These are phyloP conservation scores for Volucella inanis DNA, from an alignment of 2,888 invertebrate genomes.

Conservation along the genomic window DNA sequence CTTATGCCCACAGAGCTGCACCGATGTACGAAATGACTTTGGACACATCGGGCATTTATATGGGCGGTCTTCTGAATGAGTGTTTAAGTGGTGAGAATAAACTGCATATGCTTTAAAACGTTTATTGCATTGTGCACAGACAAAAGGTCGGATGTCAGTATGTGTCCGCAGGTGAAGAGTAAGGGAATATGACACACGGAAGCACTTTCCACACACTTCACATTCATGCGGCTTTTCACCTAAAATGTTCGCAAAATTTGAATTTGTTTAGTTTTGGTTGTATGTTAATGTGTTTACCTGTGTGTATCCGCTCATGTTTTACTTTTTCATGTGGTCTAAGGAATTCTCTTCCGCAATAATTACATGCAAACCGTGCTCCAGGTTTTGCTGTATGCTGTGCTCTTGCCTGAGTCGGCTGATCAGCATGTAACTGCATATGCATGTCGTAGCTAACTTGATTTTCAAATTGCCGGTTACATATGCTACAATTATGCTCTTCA, in stretches of 20 bases:
- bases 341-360: slow-evolving; percentile 89
- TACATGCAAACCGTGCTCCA: slow-evolving; percentile 86
- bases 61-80: slow-evolving; percentile 89
- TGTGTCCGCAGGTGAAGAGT: slow-evolving; percentile 92
- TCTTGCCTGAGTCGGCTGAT: slow-evolving; percentile 66
- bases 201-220: slow-evolving; percentile 91
- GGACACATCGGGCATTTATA: slow-evolving; percentile 91
- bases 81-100: slow-evolving; percentile 90
- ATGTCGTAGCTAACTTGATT: slow-evolving; percentile 87
- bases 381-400: slow-evolving; percentile 53
- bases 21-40: slow-evolving; percentile 91
- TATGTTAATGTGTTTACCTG: slow-evolving; percentile 83
- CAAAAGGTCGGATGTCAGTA: slow-evolving; percentile 90
- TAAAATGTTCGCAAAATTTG: slow-evolving; percentile 74
- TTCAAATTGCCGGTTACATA: slow-evolving; percentile 89
- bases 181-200: slow-evolving; percentile 91
- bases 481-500: slow-evolving; percentile 85
- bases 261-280: not conserved
- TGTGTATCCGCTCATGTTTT: slow-evolving; percentile 92
- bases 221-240: slow-evolving; percentile 91
- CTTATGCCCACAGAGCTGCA: slow-evolving; percentile 91
- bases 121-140: slow-evolving; percentile 88
- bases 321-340: slow-evolving; percentile 91
- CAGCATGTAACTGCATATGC: slow-evolving; percentile 88
- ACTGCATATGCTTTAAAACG: slow-evolving; percentile 91